Evolutionary conservation across 2,888 invertebrate genomes (phyloP).

Genomic region (Tiliacea aurago): DNA sequence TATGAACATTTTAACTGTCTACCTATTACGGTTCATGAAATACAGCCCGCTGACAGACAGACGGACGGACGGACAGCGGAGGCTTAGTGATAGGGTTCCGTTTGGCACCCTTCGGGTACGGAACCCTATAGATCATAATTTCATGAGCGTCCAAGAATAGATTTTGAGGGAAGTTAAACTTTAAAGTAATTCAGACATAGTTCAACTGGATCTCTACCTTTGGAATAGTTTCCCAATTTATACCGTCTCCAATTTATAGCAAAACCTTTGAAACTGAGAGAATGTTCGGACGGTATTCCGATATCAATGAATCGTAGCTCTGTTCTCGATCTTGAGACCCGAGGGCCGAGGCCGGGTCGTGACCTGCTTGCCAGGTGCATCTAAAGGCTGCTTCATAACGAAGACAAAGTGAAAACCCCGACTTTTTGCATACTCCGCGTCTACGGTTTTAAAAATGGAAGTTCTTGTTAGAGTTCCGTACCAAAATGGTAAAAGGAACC

Average conservation of each 20-base stretch:
- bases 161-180: not conserved
- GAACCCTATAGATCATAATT: not conserved
- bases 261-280: conserved; percentile 68
- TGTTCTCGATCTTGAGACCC: conserved; percentile 70
- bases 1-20: too few species aligned
- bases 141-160: not conserved
- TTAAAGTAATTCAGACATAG: conserved; percentile 42
- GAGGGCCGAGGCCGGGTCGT: conserved; percentile 73
- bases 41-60: too few species aligned
- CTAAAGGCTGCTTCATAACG: conserved; percentile 62
- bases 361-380: conserved; percentile 77
- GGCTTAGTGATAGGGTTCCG: too few species aligned
- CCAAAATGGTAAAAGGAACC: too few species aligned
- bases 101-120: too few species aligned
- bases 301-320: conserved; percentile 75
- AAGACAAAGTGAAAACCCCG: conserved; percentile 24
- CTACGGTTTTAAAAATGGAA: conserved; percentile 22
- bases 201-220: conserved; percentile 51
- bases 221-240: conserved; percentile 62
- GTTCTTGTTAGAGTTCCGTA: too few species aligned
- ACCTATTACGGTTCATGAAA: too few species aligned
- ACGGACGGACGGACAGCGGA: too few species aligned
- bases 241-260: conserved; percentile 63
- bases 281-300: conserved; percentile 69
- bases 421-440: conserved; percentile 14